Base-by-base conservation (phyloP, 1,140 invertebrate genomes). In the Nomia melanderi region DNA sequence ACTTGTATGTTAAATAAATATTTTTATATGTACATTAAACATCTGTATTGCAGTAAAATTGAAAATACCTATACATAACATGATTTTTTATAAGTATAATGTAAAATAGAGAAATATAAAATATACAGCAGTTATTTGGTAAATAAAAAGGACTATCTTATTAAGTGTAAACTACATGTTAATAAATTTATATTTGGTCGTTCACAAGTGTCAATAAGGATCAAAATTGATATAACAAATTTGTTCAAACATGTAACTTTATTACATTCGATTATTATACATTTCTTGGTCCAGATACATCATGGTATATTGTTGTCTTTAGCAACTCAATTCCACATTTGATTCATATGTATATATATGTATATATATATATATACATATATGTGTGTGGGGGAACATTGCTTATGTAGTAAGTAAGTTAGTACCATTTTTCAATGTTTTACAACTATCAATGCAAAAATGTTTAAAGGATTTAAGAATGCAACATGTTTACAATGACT, bases 1-100 rank as follows among this genome's bases (percentile, higher is more conserved):
- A 90, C 94, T 99, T 77, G 98, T 99, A 67, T 98, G 98, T 90
- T 99, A 92, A 96, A 25, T 59, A 50, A 7, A 36, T 3, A n/a
- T 23, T 75, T 74, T n/a, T n/a, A 31, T 41, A 27, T n/a, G 17
- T 12, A 33, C 31, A 9, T 1, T 2, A 23, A 20, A 59, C 4
- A 57, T 74, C 5, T 33, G 0, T 11, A 39, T 23, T 41, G 47
- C n/a, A 17, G 33, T 41, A 47, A 41, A 39, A 5, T 57, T n/a
- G 41, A 39, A 64, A 36, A 7, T 36, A 23, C 33, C 41, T 17
- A 0, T 60, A 66, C 7, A 67, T 39, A 29, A 25, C 33, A 36
- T 27, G 11, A 31, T 41, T 11, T 75, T 64, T 75, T 33, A 50
- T 50, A 59, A 23, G 36, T 59, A 31, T n/a, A 39, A 72, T 27